Conservation (phyloP, 2,888 invertebrate genomes). For the Tuberolachnus salignus region DNA sequence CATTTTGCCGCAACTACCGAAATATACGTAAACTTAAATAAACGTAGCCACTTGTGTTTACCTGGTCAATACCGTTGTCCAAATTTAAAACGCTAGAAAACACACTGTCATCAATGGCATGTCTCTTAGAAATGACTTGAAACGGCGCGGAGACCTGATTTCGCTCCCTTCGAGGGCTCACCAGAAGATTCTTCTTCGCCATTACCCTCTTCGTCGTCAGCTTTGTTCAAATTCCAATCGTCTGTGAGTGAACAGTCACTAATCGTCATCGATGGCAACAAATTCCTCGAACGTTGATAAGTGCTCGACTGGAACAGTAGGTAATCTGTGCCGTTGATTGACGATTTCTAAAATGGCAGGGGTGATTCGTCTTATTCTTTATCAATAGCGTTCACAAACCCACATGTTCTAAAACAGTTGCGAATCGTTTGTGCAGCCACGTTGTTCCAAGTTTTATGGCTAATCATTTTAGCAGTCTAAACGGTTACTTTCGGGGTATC, state of each 20-base stretch:
- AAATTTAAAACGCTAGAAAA: no score
- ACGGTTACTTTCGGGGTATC: not conserved
- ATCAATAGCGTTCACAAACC: not conserved
- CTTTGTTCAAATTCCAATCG: not conserved
- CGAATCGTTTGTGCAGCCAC: not conserved
- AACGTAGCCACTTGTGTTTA: no score
- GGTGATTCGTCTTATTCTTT: not conserved
- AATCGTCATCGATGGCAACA: not conserved
- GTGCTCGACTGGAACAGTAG: slow-evolving; percentile 7
- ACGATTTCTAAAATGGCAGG: not conserved
- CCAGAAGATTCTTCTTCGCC: no score
- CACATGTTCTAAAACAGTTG: not conserved
- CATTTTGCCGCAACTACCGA: no score
- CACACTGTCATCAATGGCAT: no score
- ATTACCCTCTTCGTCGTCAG: no score
- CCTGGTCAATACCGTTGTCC: no score
- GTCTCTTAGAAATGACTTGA: no score
- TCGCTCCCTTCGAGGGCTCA: no score
- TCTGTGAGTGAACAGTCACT: not conserved
- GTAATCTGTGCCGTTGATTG: not conserved
- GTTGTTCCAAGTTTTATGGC: slow-evolving; percentile 1
- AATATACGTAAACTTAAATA: no score
- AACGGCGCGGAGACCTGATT: no score
- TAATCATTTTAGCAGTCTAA: not conserved
- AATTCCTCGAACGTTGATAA: not conserved